These are phyloP conservation scores for Orthosia cruda DNA, from an alignment of 2,888 invertebrate genomes.

Conservation along the genomic window DNA sequence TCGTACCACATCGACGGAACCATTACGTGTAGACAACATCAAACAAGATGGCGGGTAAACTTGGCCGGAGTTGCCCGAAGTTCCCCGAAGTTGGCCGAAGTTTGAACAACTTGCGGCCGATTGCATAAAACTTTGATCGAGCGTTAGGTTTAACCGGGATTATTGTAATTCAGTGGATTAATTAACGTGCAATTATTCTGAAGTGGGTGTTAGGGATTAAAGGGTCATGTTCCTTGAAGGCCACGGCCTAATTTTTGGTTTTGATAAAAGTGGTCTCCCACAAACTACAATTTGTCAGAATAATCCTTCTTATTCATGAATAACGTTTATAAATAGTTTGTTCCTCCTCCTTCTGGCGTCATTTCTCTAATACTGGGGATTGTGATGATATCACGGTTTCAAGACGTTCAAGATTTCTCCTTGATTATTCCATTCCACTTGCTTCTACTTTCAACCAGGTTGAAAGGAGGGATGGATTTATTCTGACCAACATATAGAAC, in stretches of 20 bases:
- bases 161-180: conserved; percentile 67
- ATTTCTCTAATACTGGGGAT: too few species aligned
- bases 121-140: conserved; percentile 73
- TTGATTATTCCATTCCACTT: too few species aligned
- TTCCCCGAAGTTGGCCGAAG: conserved; percentile 57
- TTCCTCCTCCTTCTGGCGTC: too few species aligned
- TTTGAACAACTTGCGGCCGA: conserved; percentile 67
- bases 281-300: too few species aligned
- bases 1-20: conserved; percentile 69
- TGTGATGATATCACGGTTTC: too few species aligned
- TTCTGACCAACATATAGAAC: too few species aligned
- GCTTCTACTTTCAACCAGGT: too few species aligned
- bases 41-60: conserved; percentile 71
- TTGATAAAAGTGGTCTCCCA: not conserved
- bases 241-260: not conserved
- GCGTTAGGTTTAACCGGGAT: conserved; percentile 69
- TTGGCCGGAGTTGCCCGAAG: conserved; percentile 58
- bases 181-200: conserved; percentile 56
- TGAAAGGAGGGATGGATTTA: too few species aligned
- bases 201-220: conserved; percentile 40
- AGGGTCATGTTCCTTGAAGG: conserved; percentile 11
- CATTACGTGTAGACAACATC: conserved; percentile 75
- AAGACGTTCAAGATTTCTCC: too few species aligned
- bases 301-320: not conserved
- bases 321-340: too few species aligned